phyloP scores from a whole-genome alignment of 2,113 vertebrate genomes.

The Toxostoma redivivum region DNA sequence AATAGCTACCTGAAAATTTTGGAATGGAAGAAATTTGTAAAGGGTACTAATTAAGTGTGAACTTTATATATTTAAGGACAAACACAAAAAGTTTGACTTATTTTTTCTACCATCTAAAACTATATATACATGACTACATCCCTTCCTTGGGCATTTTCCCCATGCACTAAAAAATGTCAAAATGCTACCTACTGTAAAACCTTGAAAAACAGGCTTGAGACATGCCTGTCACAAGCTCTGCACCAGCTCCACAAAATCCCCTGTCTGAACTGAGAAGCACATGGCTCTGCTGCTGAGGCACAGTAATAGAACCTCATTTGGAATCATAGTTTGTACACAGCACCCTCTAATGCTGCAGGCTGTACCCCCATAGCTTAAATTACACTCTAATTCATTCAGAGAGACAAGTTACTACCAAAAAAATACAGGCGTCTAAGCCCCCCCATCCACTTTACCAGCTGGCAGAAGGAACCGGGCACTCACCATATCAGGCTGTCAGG shows the following conservation, averaged over 20 bases:
- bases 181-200: background rate
- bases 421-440: background rate
- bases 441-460: background rate
- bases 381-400: background rate
- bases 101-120: background rate
- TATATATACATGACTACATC: background rate
- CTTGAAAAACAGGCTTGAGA: background rate
- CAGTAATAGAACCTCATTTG: background rate
- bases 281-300: background rate
- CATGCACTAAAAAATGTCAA: background rate
- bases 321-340: fast-evolving
- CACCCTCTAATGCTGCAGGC: background rate
- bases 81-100: background rate
- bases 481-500: background rate
- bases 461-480: background rate
- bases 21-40: background rate
- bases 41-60: background rate
- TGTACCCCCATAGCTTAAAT: background rate
- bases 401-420: background rate
- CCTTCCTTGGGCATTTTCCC: background rate
- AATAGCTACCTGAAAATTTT: background rate
- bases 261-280: background rate
- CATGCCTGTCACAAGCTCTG: background rate
- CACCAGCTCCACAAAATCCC: background rate
- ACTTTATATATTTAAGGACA: background rate